Conservation (phyloP, 2,888 invertebrate species). For the Caenorhabditis macrosperma region DNA sequence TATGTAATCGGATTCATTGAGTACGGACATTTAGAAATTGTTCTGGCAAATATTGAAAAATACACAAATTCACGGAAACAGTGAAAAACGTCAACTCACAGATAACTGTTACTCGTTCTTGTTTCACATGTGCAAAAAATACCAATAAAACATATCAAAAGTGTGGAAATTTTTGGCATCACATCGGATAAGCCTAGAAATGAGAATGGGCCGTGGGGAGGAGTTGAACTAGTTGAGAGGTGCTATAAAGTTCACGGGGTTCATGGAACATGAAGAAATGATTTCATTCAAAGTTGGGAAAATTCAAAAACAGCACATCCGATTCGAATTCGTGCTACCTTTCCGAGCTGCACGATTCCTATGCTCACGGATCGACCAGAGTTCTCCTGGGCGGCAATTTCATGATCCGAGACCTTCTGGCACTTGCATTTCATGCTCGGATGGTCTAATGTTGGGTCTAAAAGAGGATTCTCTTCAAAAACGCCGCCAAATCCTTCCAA, state of each 20-base stretch:
- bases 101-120: constrained; percentile 13
- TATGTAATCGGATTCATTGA: constrained; percentile 5
- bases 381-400: constrained; percentile 6
- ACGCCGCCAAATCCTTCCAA: neutral
- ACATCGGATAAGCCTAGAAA: constrained; percentile 15
- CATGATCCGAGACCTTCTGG: neutral
- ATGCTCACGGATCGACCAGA: neutral
- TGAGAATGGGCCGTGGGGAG: too few species aligned
- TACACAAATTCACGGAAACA: neutral
- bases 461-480: neutral
- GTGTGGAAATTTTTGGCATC: constrained; percentile 10
- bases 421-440: constrained; percentile 20
- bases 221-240: too few species aligned
- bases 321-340: constrained; percentile 5
- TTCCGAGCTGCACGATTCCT: constrained; percentile 14
- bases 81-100: constrained; percentile 10
- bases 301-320: constrained; percentile 26
- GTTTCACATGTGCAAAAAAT: constrained; percentile 45
- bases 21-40: constrained; percentile 12
- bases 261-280: too few species aligned
- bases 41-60: neutral
- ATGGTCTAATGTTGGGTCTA: neutral
- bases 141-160: constrained; percentile 18
- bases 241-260: too few species aligned
- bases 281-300: neutral